Conservation (phyloP, 2,888 invertebrate species). For the Tachystola acroxantha region DNA sequence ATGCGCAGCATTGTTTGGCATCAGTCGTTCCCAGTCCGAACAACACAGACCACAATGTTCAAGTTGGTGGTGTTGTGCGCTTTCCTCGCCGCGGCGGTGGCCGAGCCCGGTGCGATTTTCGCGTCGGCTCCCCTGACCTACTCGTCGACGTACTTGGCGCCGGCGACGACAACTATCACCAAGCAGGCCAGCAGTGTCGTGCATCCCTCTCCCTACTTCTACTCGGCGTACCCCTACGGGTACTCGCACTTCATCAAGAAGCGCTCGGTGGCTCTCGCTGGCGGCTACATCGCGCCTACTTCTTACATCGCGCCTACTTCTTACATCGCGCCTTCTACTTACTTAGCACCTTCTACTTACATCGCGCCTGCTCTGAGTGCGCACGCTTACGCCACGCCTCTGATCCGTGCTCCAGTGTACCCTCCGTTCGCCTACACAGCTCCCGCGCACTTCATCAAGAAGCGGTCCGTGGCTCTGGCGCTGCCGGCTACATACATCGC, state of each 20-base stretch:
- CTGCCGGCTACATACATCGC: conserved; percentile 16
- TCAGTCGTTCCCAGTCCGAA: conserved; percentile 53
- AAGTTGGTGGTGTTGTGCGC: conserved; percentile 79
- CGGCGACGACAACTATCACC: conserved; percentile 49
- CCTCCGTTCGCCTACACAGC: conserved; percentile 17
- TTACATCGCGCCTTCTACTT: conserved; percentile 22
- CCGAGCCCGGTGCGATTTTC: conserved; percentile 41
- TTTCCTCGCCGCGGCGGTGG: conserved; percentile 69
- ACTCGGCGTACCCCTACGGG: conserved; percentile 32
- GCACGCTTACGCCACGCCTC: conserved; percentile 15
- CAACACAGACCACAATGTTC: conserved; percentile 70
- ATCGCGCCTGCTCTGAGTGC: conserved; percentile 13
- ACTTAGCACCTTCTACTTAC: conserved; percentile 23
- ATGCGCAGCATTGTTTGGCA: conserved; percentile 28
- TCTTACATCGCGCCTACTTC: conserved; percentile 24
- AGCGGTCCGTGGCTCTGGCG: conserved; percentile 15
- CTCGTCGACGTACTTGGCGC: conserved; percentile 31
- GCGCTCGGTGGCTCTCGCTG: conserved; percentile 21
- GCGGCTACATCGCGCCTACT: conserved; percentile 21
- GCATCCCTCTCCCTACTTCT: conserved; percentile 53
- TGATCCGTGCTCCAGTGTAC: conserved; percentile 13
- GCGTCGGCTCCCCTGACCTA: conserved; percentile 31
- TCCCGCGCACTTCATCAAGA: conserved; percentile 27
- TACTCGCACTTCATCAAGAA: conserved; percentile 49
- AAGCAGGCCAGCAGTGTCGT: conserved; percentile 62